phyloP scores from a whole-genome alignment of 2,888 invertebrate species.

The Ornithoptera alexandrae region DNA sequence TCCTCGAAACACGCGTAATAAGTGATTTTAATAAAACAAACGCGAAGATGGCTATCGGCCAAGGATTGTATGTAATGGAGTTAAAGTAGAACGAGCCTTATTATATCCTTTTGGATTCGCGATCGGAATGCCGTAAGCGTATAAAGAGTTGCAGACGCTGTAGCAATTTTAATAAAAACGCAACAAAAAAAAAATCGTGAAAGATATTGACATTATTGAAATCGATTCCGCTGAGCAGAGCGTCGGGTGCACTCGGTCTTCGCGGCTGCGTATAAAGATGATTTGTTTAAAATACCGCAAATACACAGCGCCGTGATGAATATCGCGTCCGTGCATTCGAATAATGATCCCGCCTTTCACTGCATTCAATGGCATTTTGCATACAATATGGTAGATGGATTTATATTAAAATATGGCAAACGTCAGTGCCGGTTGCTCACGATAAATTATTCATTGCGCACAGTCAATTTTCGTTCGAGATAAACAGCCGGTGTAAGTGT shows the following conservation, averaged over 20 bases:
- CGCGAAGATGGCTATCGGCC: conserved; percentile 33
- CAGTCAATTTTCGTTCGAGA: conserved; percentile 75
- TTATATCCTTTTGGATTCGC: conserved; percentile 7
- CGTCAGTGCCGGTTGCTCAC: conserved; percentile 75
- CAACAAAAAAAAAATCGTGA: conserved; percentile 29
- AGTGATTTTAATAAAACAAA: conserved; percentile 21
- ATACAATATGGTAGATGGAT: conserved; percentile 80
- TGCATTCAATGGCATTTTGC: conserved; percentile 79
- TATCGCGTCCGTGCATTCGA: conserved; percentile 75
- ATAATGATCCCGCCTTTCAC: conserved; percentile 78
- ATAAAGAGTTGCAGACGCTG: conserved; percentile 4
- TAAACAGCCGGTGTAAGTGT: conserved; percentile 62
- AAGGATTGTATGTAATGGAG: conserved; percentile 33
- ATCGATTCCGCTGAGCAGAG: conserved; percentile 48
- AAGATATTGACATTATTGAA: conserved; percentile 52
- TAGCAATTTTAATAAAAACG: background rate
- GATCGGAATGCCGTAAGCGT: background rate
- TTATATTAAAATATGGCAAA: conserved; percentile 79
- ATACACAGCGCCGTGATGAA: conserved; percentile 69
- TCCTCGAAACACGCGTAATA: conserved; percentile 15
- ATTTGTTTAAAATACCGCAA: conserved; percentile 77
- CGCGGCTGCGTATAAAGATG: conserved; percentile 67
- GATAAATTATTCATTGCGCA: conserved; percentile 78
- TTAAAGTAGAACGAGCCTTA: conserved; percentile 17
- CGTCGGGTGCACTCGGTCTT: conserved; percentile 43